Evolutionary conservation across 1,140 invertebrate genomes (phyloP).

Genomic region (Orchesella cincta): DNA sequence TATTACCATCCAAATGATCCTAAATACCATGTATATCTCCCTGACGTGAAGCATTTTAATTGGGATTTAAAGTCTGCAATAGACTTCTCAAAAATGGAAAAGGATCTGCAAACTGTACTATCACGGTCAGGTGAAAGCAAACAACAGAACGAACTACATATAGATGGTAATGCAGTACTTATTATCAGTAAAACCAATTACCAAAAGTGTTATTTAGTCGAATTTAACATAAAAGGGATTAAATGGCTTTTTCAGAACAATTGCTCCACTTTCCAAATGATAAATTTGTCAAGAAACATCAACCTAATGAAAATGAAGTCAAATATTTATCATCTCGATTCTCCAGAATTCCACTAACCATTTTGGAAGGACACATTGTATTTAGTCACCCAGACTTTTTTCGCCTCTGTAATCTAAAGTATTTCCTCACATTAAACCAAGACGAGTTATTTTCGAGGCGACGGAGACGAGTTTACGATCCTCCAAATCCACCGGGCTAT

Average conservation of each 20-base stretch:
- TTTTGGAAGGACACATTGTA: slow-evolving; percentile 76
- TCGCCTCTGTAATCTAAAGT: slow-evolving; percentile 70
- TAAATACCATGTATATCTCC: slow-evolving; percentile 66
- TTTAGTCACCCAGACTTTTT: slow-evolving; percentile 68
- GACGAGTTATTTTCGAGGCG: slow-evolving; percentile 67
- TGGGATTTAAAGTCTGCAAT: slow-evolving; percentile 73
- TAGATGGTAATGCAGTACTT: too few species aligned
- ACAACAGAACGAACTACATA: too few species aligned
- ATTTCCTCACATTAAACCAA: slow-evolving; percentile 69
- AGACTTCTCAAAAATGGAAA: slow-evolving; percentile 72
- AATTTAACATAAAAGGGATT: too few species aligned
- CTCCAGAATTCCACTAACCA: slow-evolving; percentile 58
- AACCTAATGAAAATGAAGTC: background rate
- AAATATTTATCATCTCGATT: background rate
- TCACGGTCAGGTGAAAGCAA: too few species aligned
- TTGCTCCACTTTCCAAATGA: slow-evolving; percentile 10
- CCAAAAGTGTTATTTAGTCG: too few species aligned
- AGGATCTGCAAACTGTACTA: slow-evolving; percentile 58
- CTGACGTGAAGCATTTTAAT: slow-evolving; percentile 72
- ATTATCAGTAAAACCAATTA: too few species aligned
- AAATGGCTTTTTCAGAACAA: too few species aligned
- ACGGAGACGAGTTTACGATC: slow-evolving; percentile 67
- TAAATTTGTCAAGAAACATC: slow-evolving; percentile 8
- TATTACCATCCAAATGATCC: slow-evolving; percentile 73
- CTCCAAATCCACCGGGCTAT: slow-evolving; percentile 76